phyloP scores from a whole-genome alignment of 2,888 invertebrate species.

The Dynastes maya region DNA sequence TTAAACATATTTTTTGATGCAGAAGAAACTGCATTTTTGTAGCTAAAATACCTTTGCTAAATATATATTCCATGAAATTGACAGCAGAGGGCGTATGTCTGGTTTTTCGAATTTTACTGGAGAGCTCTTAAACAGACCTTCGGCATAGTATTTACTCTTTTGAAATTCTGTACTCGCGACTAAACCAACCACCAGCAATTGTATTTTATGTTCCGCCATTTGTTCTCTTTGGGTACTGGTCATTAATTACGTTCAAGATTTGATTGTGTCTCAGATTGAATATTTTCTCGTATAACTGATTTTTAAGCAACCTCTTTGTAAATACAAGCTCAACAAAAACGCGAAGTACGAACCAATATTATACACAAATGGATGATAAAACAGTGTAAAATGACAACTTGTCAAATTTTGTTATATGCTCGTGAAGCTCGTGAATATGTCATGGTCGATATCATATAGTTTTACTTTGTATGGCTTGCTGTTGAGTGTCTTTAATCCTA shows the following conservation, averaged over 20 bases:
- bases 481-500: no score
- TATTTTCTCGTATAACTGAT: no score
- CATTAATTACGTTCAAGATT: no score
- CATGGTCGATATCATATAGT: no score
- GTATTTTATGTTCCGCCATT: conserved; percentile 51
- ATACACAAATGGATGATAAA: no score
- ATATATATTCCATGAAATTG: conserved; percentile 67
- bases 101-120: conserved; percentile 64
- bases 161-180: conserved; percentile 65
- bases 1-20: neutral
- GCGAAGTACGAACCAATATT: neutral
- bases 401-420: no score
- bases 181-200: conserved; percentile 64
- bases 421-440: no score
- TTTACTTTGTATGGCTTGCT: no score
- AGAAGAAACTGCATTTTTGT: neutral
- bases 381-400: no score
- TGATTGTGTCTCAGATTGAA: no score
- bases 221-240: neutral
- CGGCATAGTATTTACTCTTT: conserved; percentile 63
- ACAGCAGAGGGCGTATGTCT: conserved; percentile 64
- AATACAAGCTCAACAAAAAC: no score
- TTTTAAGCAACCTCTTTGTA: neutral
- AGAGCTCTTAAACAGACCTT: conserved; percentile 60
- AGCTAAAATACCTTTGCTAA: conserved; percentile 59